These are phyloP conservation scores for Kradibia gibbosae DNA, from an alignment of 1,140 invertebrate species.

Conservation along the genomic window DNA sequence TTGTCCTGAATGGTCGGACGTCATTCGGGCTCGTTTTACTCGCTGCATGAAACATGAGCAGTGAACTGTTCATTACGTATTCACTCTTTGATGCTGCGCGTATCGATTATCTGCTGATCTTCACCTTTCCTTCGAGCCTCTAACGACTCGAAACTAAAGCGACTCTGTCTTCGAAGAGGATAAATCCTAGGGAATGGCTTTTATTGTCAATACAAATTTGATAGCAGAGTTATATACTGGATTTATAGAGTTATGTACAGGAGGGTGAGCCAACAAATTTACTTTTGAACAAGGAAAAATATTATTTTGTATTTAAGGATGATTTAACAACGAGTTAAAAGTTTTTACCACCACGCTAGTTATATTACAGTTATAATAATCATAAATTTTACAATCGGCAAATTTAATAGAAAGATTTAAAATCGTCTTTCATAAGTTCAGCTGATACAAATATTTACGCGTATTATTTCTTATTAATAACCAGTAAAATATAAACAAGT, in stretches of 20 bases:
- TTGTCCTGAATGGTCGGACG: conserved; percentile 26
- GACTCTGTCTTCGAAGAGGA: neutral
- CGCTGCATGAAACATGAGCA: conserved; percentile 51
- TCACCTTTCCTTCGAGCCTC: neutral
- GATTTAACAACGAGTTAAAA: too few species aligned
- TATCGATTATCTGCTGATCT: conserved; percentile 42
- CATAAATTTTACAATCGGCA: too few species aligned
- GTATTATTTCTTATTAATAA: too few species aligned
- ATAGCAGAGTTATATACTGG: neutral
- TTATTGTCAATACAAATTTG: neutral
- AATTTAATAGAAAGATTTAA: too few species aligned
- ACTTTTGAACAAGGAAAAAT: too few species aligned
- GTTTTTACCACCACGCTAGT: too few species aligned
- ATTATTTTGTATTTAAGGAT: too few species aligned
- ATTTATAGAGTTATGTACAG: neutral
- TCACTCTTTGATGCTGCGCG: conserved; percentile 27
- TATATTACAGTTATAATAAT: too few species aligned
- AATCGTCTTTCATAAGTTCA: too few species aligned
- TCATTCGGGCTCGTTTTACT: conserved; percentile 37
- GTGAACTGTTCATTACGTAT: conserved; percentile 31
- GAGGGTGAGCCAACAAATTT: too few species aligned
- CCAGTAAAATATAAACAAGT: too few species aligned
- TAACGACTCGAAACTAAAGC: neutral
- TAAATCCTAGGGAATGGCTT: neutral
- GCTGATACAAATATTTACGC: too few species aligned